Conservation (phyloP, 2,113 vertebrate genomes). For the Muscicapa adusta region DNA sequence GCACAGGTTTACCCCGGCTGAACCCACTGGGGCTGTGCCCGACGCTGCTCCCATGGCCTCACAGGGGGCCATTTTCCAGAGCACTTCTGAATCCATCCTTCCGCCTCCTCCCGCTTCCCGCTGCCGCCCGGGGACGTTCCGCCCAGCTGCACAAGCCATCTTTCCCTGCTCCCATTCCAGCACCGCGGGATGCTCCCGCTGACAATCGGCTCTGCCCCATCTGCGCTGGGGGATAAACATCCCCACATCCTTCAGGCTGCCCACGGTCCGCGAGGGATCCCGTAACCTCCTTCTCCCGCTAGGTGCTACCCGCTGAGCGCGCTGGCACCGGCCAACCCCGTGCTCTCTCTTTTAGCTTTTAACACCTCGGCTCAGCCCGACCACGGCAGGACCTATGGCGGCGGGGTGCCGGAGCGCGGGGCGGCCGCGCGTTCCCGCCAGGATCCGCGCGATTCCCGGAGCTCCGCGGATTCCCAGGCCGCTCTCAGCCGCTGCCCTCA, state of each 20-base stretch:
- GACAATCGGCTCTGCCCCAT: background rate
- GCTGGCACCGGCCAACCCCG: rapidly evolving
- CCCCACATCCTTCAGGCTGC: background rate
- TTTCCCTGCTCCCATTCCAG: background rate
- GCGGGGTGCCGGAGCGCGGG: rapidly evolving
- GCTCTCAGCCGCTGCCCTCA: background rate
- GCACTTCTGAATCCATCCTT: rapidly evolving
- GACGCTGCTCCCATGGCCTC: rapidly evolving
- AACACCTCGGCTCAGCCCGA: rapidly evolving
- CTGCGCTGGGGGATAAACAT: too few species aligned
- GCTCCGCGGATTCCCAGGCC: rapidly evolving
- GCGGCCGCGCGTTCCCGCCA: rapidly evolving
- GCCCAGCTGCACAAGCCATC: rapidly evolving
- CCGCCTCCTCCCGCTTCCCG: background rate
- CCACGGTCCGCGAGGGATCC: rapidly evolving
- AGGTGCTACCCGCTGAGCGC: rapidly evolving
- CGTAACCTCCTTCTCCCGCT: background rate
- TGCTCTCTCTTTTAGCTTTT: rapidly evolving
- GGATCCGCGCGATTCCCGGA: rapidly evolving
- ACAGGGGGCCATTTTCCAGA: background rate
- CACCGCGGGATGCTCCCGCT: rapidly evolving
- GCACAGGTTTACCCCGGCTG: rapidly evolving
- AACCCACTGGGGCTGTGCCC: rapidly evolving
- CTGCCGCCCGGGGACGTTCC: too few species aligned
- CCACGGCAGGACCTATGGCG: rapidly evolving